Evolutionary conservation across 2,797 vertebrate species (phyloP).

Genomic region (Tauraco hartlaubi): DNA sequence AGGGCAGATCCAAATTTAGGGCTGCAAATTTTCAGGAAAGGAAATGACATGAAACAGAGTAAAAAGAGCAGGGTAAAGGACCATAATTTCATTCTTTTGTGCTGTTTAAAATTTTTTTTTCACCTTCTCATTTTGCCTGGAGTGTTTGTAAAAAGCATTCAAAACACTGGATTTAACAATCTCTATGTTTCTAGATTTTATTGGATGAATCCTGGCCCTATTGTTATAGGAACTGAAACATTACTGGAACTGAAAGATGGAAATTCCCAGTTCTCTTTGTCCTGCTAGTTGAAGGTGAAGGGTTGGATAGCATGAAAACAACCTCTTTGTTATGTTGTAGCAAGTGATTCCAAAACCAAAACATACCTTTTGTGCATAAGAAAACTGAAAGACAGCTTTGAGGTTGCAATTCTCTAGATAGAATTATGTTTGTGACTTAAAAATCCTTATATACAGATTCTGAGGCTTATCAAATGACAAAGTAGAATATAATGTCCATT

Average conservation of each 20-base stretch:
- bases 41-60: not conserved
- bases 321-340: not conserved
- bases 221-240: not conserved
- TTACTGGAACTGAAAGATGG: not conserved
- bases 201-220: not conserved
- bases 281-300: not conserved
- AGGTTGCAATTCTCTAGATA: not conserved
- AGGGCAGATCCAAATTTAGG: not conserved
- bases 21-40: not conserved
- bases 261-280: not conserved
- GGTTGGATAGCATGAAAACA: not conserved
- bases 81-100: not conserved
- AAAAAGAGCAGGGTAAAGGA: not conserved
- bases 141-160: not conserved
- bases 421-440: not conserved
- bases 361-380: not conserved
- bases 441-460: not conserved
- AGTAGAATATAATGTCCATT: not conserved
- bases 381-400: not conserved
- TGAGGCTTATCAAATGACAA: constrained; percentile 34
- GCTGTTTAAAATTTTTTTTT: not conserved
- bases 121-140: not conserved
- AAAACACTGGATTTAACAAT: not conserved
- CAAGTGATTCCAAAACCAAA: not conserved
- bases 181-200: not conserved